These are phyloP conservation scores for Macheiramphus alcinus DNA, from an alignment of 2,113 vertebrate species.

Conservation along the genomic window DNA sequence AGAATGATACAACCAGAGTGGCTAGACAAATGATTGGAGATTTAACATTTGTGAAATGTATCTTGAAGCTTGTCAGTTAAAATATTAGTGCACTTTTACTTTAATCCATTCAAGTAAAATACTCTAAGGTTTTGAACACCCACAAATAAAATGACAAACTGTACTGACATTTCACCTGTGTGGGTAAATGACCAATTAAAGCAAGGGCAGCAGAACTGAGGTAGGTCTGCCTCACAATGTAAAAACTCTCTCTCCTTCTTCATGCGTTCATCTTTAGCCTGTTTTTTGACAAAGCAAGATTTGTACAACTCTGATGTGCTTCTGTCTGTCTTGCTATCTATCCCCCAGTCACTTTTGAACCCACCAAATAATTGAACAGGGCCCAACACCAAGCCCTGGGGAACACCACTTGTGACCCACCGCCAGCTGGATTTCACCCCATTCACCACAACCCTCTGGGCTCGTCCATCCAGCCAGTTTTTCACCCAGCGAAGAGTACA, in stretches of 20 bases:
- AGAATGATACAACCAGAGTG: background rate
- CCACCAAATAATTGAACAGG: background rate
- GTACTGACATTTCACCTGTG: background rate
- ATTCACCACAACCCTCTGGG: too few species aligned
- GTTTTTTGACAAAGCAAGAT: background rate
- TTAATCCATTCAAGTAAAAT: background rate
- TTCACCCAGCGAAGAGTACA: too few species aligned
- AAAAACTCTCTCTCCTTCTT: background rate
- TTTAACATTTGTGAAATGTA: background rate
- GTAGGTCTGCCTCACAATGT: background rate
- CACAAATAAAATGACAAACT: background rate
- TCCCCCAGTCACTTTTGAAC: background rate
- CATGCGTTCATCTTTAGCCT: rapidly evolving
- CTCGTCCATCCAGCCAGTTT: too few species aligned
- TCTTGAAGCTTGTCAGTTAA: background rate
- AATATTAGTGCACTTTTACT: background rate
- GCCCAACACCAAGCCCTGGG: too few species aligned
- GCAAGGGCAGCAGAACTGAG: background rate
- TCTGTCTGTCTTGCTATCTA: background rate
- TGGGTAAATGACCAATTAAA: background rate
- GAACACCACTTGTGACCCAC: too few species aligned
- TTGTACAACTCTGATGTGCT: background rate
- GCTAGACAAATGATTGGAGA: background rate
- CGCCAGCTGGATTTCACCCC: too few species aligned
- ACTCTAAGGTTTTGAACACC: background rate